These are phyloP conservation scores for Anarhynchus alexandrinus DNA, from an alignment of 2,113 vertebrate genomes.

Conservation along the genomic window DNA sequence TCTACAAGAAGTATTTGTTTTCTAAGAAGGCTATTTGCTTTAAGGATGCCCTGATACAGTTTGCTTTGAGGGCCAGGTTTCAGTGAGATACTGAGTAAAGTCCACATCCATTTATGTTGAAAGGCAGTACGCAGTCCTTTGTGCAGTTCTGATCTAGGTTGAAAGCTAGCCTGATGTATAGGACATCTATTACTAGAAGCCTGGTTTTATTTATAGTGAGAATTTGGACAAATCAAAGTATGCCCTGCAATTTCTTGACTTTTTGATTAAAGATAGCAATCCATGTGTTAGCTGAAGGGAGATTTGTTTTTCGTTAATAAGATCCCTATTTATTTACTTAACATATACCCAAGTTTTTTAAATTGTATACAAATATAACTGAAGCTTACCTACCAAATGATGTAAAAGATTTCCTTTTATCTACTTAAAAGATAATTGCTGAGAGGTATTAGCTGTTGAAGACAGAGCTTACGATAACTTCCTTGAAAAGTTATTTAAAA, in stretches of 20 bases:
- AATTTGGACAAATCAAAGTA: neutral
- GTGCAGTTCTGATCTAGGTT: neutral
- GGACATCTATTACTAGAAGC: neutral
- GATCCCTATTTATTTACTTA: neutral
- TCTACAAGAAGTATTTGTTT: neutral
- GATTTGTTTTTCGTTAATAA: neutral
- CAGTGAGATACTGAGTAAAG: neutral
- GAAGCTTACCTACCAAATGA: neutral
- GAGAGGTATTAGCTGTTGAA: neutral
- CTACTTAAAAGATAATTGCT: neutral
- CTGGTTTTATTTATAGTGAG: neutral
- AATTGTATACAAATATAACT: neutral
- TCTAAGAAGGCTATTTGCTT: neutral
- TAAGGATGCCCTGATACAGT: neutral
- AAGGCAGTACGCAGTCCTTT: neutral
- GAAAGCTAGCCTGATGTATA: neutral
- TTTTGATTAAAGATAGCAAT: neutral
- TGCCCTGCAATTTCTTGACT: neutral
- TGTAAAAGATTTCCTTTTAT: neutral
- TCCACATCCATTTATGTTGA: neutral
- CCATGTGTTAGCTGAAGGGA: neutral
- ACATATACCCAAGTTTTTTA: fast-evolving
- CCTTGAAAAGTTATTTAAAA: neutral
- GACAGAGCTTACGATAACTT: neutral
- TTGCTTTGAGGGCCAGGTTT: neutral